Conservation (phyloP, 2,888 invertebrate species). For the Lucinisca nassula region DNA sequence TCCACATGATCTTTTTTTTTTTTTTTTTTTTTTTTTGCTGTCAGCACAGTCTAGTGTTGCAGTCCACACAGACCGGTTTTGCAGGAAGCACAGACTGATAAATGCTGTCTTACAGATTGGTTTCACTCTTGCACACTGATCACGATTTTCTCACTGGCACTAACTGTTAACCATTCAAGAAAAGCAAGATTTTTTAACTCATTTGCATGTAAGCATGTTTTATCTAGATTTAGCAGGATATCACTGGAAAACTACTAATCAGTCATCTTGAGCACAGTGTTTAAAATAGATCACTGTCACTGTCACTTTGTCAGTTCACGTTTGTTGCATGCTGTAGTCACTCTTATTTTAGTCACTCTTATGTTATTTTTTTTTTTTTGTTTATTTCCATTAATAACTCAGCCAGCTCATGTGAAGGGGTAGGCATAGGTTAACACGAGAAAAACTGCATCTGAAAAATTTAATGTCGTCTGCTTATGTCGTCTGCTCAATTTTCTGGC, state of each 20-base stretch:
- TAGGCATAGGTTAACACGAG: too few relatives aligned
- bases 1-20: too few relatives aligned
- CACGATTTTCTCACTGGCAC: not conserved
- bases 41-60: too few relatives aligned
- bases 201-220: constrained; percentile 5
- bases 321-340: constrained; percentile 10
- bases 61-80: too few relatives aligned
- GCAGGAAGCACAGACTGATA: too few relatives aligned
- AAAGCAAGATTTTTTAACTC: not conserved
- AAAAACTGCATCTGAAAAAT: too few relatives aligned
- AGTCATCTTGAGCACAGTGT: constrained; percentile 1
- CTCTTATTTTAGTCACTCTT: too few relatives aligned
- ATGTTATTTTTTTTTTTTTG: not conserved
- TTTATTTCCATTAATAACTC: too few relatives aligned
- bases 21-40: too few relatives aligned
- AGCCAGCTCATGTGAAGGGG: too few relatives aligned
- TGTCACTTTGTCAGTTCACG: not conserved
- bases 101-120: not conserved
- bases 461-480: not conserved
- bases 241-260: not conserved
- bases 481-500: too few relatives aligned
- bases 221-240: not conserved
- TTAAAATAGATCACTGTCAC: not conserved
- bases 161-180: not conserved
- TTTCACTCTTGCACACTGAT: not conserved